These are phyloP conservation scores for Fukomys damarensis DNA, from an alignment of 2,113 vertebrate species.

Conservation along the genomic window DNA sequence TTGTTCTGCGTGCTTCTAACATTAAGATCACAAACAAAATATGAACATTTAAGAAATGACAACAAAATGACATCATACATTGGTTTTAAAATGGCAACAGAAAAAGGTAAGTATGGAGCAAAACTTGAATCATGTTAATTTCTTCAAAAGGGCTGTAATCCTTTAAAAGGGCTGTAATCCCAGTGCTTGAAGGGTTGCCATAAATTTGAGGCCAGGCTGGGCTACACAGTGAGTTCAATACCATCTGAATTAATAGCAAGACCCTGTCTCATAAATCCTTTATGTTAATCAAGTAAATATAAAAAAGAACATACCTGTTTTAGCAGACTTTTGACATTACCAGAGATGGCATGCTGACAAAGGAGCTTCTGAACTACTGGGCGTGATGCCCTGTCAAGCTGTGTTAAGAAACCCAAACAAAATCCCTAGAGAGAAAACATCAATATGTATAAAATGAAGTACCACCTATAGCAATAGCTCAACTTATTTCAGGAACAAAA, in stretches of 20 bases:
- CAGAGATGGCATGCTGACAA: conserved; percentile 92
- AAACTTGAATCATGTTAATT: not conserved
- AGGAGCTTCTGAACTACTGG: conserved; percentile 95
- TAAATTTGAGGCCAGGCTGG: not conserved
- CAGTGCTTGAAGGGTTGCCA: not conserved
- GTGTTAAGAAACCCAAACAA: conserved; percentile 97
- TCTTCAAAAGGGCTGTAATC: not conserved
- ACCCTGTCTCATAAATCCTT: not conserved
- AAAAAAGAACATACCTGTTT: conserved; percentile 89
- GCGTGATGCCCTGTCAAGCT: conserved; percentile 95
- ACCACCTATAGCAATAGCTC: not conserved
- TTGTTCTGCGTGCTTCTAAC: not conserved
- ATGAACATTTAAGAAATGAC: not conserved
- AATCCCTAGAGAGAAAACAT: conserved; percentile 90
- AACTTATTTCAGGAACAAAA: conserved; percentile 11
- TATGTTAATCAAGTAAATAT: too few relatives aligned
- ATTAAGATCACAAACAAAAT: not conserved
- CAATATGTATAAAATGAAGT: not conserved
- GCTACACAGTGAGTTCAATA: not conserved
- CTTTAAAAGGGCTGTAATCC: not conserved
- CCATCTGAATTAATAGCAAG: not conserved
- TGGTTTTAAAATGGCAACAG: not conserved
- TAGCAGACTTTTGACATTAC: conserved; percentile 92
- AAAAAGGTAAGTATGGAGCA: not conserved
- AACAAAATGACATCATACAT: not conserved